Evolutionary conservation across 1,140 invertebrate genomes (phyloP), one percentile per base, ranked within the genome.

Genomic region (Portunus trituberculatus): DNA sequence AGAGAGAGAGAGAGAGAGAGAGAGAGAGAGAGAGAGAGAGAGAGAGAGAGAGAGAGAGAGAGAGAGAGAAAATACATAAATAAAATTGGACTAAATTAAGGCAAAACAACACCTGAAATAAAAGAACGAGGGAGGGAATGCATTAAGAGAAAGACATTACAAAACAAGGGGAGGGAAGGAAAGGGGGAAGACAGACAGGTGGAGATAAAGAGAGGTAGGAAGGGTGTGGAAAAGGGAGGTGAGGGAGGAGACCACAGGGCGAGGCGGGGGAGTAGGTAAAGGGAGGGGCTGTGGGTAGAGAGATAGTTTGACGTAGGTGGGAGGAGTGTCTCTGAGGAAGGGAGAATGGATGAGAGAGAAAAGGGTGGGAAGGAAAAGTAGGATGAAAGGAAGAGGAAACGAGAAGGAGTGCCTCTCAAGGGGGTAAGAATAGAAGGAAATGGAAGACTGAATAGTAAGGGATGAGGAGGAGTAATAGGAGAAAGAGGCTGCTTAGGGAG

Each of bases 61-160:
- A 52, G 32, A 76, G 76, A 48, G 25, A 52, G n/a, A 52, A 29
- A n/a, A 82, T 32, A 39, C 28, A 29, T 87, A 46, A 88, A 82
- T 14, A 90, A n/a, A 59, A 29, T 31, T 29, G 20, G 48, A 89
- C 20, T 52, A n/a, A 28, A 59, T 88, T 28, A 67, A 45, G 48
- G 84, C 32, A 45, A 90, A 76, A 32, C 14, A 94, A 39, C 16
- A 89, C 2, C 29, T 29, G 48, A 28, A 76, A 83, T 39, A 39
- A 90, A 39, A 82, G 93, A 59, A 29, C 48, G 84, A 87, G 28
- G n/a, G 84, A 59, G 28, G 59, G 12, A 29, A 32, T 31, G 31
- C n/a, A 45, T 59, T 32, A 82, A 92, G 92, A 91, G 83, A 94
- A 87, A 96, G 52, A 84, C 87, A 93, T 14, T 14, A 12, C 87